Evolutionary conservation across 2,113 vertebrate species (phyloP).

Genomic region (Maccullochella peelii): DNA sequence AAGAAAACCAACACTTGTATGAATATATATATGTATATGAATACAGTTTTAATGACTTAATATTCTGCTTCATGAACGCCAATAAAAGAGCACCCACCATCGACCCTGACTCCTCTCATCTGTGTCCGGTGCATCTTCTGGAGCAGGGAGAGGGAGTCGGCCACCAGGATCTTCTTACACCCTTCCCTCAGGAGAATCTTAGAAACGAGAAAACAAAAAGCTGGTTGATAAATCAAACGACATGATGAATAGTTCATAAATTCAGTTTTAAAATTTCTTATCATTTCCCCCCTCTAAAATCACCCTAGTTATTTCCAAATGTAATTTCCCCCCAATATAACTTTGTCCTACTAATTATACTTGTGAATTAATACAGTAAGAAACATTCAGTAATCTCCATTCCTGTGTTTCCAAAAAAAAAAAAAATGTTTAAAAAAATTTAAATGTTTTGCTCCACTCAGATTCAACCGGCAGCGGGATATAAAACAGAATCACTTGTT

Average conservation of each 20-base stretch:
- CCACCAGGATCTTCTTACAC: constrained; percentile 98
- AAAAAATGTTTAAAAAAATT: no score
- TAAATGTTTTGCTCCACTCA: background rate
- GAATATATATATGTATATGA: no score
- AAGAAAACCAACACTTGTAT: constrained; percentile 47
- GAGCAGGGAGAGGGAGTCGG: constrained; percentile 93
- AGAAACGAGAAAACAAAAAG: constrained; percentile 16
- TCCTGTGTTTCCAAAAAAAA: background rate
- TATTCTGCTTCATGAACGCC: background rate
- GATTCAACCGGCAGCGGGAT: background rate
- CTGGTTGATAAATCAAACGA: background rate
- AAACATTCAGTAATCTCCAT: background rate
- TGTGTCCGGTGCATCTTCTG: constrained; percentile 98
- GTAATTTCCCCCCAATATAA: no score
- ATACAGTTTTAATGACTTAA: constrained; percentile 14
- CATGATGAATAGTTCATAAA: background rate
- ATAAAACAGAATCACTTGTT: background rate
- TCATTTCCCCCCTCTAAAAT: background rate
- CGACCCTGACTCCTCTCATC: constrained; percentile 92
- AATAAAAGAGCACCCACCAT: constrained; percentile 84
- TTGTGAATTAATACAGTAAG: background rate
- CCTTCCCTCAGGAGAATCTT: constrained; percentile 97
- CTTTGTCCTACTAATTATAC: background rate
- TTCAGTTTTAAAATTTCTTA: background rate
- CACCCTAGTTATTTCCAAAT: background rate